Evolutionary conservation across 2,113 vertebrate genomes (phyloP), one percentile per base, ranked within the genome.

Genomic region (Symphodus melops): DNA sequence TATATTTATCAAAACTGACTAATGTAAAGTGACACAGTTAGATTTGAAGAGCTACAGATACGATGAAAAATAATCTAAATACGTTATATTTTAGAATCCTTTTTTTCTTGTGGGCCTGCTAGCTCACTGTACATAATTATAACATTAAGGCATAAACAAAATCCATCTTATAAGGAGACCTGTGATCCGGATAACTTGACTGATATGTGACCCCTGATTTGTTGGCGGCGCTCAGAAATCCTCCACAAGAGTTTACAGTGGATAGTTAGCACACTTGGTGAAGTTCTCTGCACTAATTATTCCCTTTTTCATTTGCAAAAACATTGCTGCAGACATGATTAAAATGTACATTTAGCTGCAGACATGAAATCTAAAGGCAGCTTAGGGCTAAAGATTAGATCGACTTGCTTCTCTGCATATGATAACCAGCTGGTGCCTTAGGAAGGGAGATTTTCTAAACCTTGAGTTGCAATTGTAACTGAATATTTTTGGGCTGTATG

Each of bases 301-400:
- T 83, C 75, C 66, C 65, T 76, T 90, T 91, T 92, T 91, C 87
- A 93, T 91, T 91, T 90, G 87, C 82, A 84, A 80, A 84, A 91
- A 89, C 83, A 84, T 83, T 82, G 72, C 69, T 25, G 52, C 70
- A 68, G 72, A 79, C 77, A 81, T 87, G 87, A 92, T 93, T 91
- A 33, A 33, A 33, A 33, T 91, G 90, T 81, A 89, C 82, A 81
- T 81, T 83, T 81, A 64, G 81, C 68, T 49, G 77, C 63, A 75
- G 67, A 91, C 85, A 84, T 86, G 83, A 91, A 91, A 87, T 87
- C 76, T 86, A 92, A 90, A 88, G 89, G 84, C 85, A 69, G 70
- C 72, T 58, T 78, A n/a, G 54, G 61, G 77, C 77, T 49, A 25
- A 71, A 91, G 90, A 89, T 91, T 85, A 78, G 23, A 6, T n/a